Conservation (phyloP, 2,888 invertebrate genomes). For the Rosalia funebris region DNA sequence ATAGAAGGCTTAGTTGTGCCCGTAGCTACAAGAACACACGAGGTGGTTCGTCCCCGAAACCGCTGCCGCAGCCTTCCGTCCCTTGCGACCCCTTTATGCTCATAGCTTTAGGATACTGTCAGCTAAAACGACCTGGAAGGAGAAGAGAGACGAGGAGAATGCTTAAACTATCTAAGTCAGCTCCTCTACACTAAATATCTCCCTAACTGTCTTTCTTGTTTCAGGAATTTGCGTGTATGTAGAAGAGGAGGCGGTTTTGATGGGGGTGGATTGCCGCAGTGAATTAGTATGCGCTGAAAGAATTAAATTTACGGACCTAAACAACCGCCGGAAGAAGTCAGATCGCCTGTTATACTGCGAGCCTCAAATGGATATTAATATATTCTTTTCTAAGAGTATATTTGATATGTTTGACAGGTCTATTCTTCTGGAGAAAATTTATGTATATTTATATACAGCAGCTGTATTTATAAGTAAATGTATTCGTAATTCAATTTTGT, state of each 20-base stretch:
- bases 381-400: too few species aligned
- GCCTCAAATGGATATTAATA: background rate
- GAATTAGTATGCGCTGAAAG: slow-evolving; percentile 2
- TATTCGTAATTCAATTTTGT: too few species aligned
- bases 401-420: too few species aligned
- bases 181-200: slow-evolving; percentile 44
- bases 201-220: slow-evolving; percentile 44
- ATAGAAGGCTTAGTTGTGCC: slow-evolving; percentile 61
- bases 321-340: background rate
- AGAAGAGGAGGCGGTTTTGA: slow-evolving; percentile 24
- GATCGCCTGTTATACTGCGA: background rate
- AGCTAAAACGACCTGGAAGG: slow-evolving; percentile 52
- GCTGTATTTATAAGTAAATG: too few species aligned
- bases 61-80: slow-evolving; percentile 40
- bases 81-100: slow-evolving; percentile 54
- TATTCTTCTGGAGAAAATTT: too few species aligned
- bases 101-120: slow-evolving; percentile 61
- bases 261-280: background rate
- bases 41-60: slow-evolving; percentile 42
- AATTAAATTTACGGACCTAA: slow-evolving; percentile 1
- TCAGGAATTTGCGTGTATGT: slow-evolving; percentile 35
- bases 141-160: slow-evolving; percentile 42
- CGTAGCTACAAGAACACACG: slow-evolving; percentile 52
- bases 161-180: slow-evolving; percentile 47
- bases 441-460: too few species aligned